Percentiles rank a stretch among this genome's conserved stretches.
Conservation (phyloP, 2,113 vertebrate species). For the Plestiodon gilberti region DNA sequence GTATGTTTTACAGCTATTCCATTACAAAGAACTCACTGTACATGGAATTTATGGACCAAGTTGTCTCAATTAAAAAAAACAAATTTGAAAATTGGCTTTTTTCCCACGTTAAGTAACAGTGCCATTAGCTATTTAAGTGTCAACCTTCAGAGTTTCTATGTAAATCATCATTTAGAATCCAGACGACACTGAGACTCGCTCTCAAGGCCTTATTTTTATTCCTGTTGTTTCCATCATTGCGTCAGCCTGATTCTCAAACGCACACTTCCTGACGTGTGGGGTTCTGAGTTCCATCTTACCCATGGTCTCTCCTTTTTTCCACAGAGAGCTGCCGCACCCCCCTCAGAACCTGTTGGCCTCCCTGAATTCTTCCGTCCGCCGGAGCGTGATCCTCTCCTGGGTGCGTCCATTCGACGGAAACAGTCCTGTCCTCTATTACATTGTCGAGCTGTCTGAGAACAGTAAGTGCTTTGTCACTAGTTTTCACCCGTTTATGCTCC, state of each 20-base stretch:
- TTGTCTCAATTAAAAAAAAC: constrained; percentile 47
- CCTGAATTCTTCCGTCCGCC: constrained; percentile 82
- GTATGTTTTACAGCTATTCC: constrained; percentile 32
- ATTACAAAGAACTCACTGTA: constrained; percentile 12
- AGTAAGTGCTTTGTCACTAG: constrained; percentile 75
- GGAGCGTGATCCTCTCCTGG: constrained; percentile 89
- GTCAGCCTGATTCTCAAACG: rapidly evolving
- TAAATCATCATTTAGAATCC: background rate
- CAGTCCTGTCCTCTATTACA: constrained; percentile 90
- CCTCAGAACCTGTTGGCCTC: constrained; percentile 90
- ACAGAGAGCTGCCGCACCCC: constrained; percentile 92
- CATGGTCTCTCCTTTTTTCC: background rate
- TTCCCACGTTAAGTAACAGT: constrained; percentile 16
- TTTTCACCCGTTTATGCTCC: background rate
- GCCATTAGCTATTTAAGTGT: constrained; percentile 34
- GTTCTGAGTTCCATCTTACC: background rate
- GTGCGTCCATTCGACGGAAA: constrained; percentile 95
- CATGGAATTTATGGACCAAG: constrained; percentile 50
- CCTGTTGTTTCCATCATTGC: constrained; percentile 18
- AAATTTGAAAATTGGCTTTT: constrained; percentile 28
- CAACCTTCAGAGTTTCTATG: constrained; percentile 25
- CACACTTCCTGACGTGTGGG: background rate
- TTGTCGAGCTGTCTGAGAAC: constrained; percentile 95
- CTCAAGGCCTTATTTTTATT: constrained; percentile 23
- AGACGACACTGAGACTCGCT: constrained; percentile 18